A percentile compares a stretch with the other conserved stretches of the same genome.
Evolutionary conservation across 2,797 vertebrate species (phyloP).

Genomic region (Cebuella pygmaea): DNA sequence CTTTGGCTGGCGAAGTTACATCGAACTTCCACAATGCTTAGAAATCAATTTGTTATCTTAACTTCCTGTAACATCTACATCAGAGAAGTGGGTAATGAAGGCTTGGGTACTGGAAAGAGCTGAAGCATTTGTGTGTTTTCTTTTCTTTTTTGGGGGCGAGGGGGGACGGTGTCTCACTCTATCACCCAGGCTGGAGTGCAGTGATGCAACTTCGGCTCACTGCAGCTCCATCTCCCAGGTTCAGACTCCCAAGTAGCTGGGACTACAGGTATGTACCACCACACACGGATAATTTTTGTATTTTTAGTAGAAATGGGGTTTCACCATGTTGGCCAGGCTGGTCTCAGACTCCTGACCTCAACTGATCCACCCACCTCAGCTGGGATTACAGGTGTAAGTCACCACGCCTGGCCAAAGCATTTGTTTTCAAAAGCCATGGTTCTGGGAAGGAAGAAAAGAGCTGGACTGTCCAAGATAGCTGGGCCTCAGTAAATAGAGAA

Average conservation of each 20-base stretch:
- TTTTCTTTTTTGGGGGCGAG: fast-evolving
- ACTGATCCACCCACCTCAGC: neutral
- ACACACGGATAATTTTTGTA: neutral
- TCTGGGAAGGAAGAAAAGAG: neutral
- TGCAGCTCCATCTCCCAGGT: neutral
- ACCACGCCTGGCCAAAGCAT: neutral
- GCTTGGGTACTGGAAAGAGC: neutral
- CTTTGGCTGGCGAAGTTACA: fast-evolving
- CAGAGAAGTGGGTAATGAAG: neutral
- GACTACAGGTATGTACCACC: neutral
- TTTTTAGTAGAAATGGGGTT: neutral
- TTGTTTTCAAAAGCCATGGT: neutral
- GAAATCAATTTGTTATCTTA: neutral
- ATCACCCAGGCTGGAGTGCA: neutral
- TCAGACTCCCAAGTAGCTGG: neutral
- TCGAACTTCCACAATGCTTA: neutral
- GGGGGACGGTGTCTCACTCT: neutral
- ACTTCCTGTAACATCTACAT: neutral
- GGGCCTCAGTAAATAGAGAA: fast-evolving
- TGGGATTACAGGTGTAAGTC: neutral
- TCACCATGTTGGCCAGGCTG: neutral
- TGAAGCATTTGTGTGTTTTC: neutral
- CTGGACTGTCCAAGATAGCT: too few relatives aligned
- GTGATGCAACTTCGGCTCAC: neutral
- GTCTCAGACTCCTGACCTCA: neutral